Evolutionary conservation across 2,797 vertebrate genomes (phyloP).

Genomic region (Chelonia mydas): DNA sequence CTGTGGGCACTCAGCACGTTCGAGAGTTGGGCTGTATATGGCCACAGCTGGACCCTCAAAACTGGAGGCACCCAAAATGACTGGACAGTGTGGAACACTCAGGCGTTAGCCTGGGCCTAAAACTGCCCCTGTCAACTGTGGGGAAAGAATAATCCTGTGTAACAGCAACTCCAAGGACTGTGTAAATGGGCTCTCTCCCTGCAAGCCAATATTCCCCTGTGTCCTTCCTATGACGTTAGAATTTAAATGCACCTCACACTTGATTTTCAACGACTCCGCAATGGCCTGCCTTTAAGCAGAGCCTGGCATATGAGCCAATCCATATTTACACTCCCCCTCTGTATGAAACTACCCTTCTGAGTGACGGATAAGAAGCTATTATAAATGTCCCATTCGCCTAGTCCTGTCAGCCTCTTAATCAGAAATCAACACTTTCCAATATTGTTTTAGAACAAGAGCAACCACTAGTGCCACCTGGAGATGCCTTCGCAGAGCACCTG

Average conservation of each 20-base stretch:
- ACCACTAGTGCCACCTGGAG: neutral
- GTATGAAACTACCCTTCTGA: neutral
- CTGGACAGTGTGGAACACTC: accelerated
- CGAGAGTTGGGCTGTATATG: accelerated
- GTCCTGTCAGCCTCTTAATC: neutral
- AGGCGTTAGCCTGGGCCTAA: neutral
- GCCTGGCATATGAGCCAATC: neutral
- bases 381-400: neutral
- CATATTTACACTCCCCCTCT: neutral
- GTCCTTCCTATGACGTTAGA: neutral
- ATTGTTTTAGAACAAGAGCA: neutral
- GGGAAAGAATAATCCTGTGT: neutral
- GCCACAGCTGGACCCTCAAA: neutral
- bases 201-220: neutral
- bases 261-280: neutral
- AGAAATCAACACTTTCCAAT: neutral
- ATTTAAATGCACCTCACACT: neutral
- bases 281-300: neutral
- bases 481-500: neutral
- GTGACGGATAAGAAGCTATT: neutral
- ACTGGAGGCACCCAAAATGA: neutral
- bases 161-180: neutral
- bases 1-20: neutral
- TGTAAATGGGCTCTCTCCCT: neutral
- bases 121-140: neutral